These are phyloP conservation scores for Ommatoiulus sabulosus DNA, from an alignment of 2,888 invertebrate species.

Conservation along the genomic window DNA sequence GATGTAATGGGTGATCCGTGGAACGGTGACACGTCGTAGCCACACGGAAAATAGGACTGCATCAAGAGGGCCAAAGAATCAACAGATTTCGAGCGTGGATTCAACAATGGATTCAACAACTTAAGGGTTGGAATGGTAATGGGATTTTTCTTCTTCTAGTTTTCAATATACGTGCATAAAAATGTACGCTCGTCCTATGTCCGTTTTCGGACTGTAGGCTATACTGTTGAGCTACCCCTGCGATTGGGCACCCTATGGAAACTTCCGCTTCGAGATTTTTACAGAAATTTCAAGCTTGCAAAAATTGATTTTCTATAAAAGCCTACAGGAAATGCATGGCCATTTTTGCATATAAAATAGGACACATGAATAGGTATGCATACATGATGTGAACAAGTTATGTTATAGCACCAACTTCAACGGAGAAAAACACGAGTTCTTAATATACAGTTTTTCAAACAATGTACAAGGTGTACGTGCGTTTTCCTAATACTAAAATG, in stretches of 20 bases:
- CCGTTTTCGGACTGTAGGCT: too few species aligned
- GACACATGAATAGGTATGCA: too few species aligned
- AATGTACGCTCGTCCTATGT: not conserved
- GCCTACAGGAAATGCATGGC: too few species aligned
- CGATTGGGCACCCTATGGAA: not conserved
- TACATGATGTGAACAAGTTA: too few species aligned
- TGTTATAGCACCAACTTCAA: too few species aligned
- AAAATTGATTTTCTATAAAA: too few species aligned
- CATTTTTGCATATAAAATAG: too few species aligned
- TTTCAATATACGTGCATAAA: not conserved
- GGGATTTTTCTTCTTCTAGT: not conserved
- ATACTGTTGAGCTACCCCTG: too few species aligned
- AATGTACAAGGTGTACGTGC: too few species aligned
- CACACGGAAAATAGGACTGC: not conserved
- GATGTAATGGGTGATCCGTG: constrained; percentile 37
- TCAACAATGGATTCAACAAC: constrained; percentile 21
- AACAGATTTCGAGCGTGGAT: constrained; percentile 29
- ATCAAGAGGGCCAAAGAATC: not conserved
- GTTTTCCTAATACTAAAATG: too few species aligned
- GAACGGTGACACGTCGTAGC: constrained; percentile 6
- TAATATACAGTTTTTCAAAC: too few species aligned
- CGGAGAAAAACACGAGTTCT: too few species aligned
- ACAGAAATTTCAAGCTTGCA: not conserved
- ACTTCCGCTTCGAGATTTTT: not conserved
- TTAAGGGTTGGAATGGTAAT: constrained; percentile 9